Evolutionary conservation across 2,797 vertebrate genomes (phyloP).

Genomic region (Antennarius maculatus): DNA sequence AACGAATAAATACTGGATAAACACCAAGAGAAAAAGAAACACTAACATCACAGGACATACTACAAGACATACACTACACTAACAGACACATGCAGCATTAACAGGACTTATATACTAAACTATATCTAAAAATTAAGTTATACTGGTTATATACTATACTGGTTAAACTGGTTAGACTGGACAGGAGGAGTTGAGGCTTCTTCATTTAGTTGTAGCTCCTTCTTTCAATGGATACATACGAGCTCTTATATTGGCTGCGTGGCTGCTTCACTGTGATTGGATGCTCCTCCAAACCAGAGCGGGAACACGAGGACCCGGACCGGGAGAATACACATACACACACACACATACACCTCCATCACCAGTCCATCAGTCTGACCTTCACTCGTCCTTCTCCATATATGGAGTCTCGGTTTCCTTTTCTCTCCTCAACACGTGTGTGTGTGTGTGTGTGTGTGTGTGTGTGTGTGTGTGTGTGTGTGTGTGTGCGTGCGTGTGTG

Average conservation of each 20-base stretch:
- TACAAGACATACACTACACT: too few relatives aligned
- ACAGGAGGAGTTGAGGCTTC: not conserved
- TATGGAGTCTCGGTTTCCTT: constrained; percentile 57
- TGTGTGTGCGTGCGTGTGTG: not conserved
- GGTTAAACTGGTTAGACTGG: too few relatives aligned
- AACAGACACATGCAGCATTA: too few relatives aligned
- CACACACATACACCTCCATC: not conserved
- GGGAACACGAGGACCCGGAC: not conserved
- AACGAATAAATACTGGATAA: too few relatives aligned
- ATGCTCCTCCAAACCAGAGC: not conserved
- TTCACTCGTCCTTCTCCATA: constrained; percentile 50
- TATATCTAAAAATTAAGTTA: too few relatives aligned
- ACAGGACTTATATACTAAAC: too few relatives aligned
- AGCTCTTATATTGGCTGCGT: not conserved
- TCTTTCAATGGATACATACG: not conserved
- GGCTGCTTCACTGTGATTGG: not conserved
- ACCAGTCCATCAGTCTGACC: constrained; percentile 15
- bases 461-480: not conserved
- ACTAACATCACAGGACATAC: too few relatives aligned
- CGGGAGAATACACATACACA: not conserved
- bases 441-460: constrained; percentile 2
- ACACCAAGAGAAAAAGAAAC: too few relatives aligned
- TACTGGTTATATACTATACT: too few relatives aligned
- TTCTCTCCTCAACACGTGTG: constrained; percentile 23
- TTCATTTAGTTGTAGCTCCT: not conserved